Percentiles rank a stretch among this genome's conserved stretches.
phyloP scores from a whole-genome alignment of 2,113 vertebrate species.

The Camelus bactrianus region DNA sequence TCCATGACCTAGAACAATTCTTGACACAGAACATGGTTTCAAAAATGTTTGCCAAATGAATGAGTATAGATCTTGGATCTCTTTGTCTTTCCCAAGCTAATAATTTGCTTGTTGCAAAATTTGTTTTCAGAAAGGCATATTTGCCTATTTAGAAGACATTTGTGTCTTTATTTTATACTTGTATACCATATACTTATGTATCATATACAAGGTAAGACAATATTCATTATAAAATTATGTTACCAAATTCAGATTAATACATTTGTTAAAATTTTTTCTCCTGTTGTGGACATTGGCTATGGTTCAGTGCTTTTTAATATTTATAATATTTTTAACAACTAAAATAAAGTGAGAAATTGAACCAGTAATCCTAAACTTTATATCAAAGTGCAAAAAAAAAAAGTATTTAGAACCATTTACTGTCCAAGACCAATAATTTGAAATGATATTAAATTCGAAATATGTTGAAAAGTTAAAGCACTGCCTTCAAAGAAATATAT shows the following conservation, averaged over 20 bases:
- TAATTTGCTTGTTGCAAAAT: neutral
- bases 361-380: neutral
- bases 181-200: neutral
- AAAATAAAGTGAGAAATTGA: neutral
- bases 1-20: neutral
- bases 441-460: neutral
- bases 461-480: neutral
- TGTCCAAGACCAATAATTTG: neutral
- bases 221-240: neutral
- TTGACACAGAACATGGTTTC: neutral
- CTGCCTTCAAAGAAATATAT: neutral
- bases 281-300: neutral
- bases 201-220: neutral
- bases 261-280: neutral
- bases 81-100: neutral
- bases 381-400: neutral
- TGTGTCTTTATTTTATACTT: neutral
- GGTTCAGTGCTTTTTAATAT: neutral
- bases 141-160: neutral
- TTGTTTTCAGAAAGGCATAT: neutral
- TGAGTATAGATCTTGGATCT: neutral
- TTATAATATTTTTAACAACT: constrained; percentile 7
- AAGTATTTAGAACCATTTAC: neutral
- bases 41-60: neutral
- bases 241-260: neutral